Evolutionary conservation across 2,113 vertebrate species (phyloP), one percentile per base, ranked within the genome.

Genomic region (Promerops cafer): DNA sequence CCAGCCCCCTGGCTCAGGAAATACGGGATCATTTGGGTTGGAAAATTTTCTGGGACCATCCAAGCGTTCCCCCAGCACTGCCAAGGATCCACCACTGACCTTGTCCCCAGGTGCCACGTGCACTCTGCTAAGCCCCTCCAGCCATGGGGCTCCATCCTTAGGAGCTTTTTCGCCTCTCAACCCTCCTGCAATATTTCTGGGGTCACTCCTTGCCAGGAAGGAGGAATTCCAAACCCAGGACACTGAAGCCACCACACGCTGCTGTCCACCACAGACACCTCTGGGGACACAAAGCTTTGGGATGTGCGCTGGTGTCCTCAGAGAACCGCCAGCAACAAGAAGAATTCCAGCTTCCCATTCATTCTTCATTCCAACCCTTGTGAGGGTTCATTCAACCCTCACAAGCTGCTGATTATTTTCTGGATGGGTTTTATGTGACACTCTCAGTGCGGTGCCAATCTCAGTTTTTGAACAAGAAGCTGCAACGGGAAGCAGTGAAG

Each of bases 11-110:
- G 64, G 23, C 18, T 9, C 54, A 6, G 19, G 47, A 47, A 49
- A 19, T 5, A 3, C 0, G 1, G 78, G 9, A 7, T 12, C 47
- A 13, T 11, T 16, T 6, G n/a, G 20, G 30, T 1, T 69, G 70
- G 61, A 16, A 61, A 54, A 35, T 16, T 3, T 53, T 8, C 53
- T 13, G 39, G 11, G 26, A 27, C 16, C 39, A 16, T 5, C 21
- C 61, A 35, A 16, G 26, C 0, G 0, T 8, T 39, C 23, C 31
- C 40, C n/a, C 60, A 47, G 45, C n/a, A 9, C 54, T 27, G 61
- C 40, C 70, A 61, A 10, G 47, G 54, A 35, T 5, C 30, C 70
- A 47, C 11, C 61, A 7, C 53, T 6, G 24, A 3, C 27, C 27
- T 4, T 17, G 47, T 35, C 27, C 53, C 60, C 77, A 26, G 1